Conservation (phyloP, 2,888 invertebrate genomes). For the Germaria angustata region DNA sequence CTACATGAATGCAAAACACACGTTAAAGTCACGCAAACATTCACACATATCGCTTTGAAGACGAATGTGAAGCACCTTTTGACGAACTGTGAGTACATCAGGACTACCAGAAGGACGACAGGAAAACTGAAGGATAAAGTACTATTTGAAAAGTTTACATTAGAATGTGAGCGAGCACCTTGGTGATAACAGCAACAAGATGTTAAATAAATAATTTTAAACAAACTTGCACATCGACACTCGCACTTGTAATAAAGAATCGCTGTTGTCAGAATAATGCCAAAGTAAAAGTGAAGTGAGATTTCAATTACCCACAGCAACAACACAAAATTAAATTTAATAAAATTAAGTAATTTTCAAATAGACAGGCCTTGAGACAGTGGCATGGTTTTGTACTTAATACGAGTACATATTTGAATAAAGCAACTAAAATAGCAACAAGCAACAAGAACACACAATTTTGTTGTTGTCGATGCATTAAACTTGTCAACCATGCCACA, state of each 20-base stretch:
- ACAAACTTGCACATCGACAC: neutral
- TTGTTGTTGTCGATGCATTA: too few relatives aligned
- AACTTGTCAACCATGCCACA: too few relatives aligned
- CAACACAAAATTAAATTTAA: conserved; percentile 6
- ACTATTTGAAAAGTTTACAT: conserved; percentile 31
- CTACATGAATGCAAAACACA: too few relatives aligned
- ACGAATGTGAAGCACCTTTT: conserved; percentile 35
- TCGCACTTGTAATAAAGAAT: neutral
- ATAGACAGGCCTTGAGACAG: too few relatives aligned
- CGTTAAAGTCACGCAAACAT: too few relatives aligned
- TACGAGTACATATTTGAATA: too few relatives aligned
- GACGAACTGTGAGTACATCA: conserved; percentile 38
- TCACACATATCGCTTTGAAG: neutral
- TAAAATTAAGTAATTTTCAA: conserved; percentile 25
- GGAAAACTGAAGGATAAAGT: conserved; percentile 22
- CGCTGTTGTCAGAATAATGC: neutral
- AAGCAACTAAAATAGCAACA: too few relatives aligned
- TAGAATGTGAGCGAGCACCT: conserved; percentile 39
- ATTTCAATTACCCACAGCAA: neutral
- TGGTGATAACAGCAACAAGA: conserved; percentile 36
- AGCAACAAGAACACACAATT: too few relatives aligned
- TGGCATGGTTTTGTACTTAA: too few relatives aligned
- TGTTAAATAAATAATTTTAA: conserved; percentile 9
- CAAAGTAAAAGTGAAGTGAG: neutral
- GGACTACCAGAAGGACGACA: conserved; percentile 5